A percentile compares a stretch with the other conserved stretches of the same genome.
Conservation (phyloP, 1,140 invertebrate genomes). For the Drosophila malerkotliana region DNA sequence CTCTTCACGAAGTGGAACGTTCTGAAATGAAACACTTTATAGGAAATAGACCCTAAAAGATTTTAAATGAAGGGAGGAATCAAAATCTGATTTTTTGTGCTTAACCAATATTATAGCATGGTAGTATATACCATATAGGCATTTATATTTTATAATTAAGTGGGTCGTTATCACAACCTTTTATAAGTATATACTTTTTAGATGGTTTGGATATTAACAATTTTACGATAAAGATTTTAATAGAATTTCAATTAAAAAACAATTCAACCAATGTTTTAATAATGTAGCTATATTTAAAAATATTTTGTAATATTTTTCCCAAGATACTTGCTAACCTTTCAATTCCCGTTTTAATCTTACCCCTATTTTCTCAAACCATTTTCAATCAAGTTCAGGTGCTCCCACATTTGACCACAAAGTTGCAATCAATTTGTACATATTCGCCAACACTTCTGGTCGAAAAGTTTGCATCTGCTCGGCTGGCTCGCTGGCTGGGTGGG, state of each 20-base stretch:
- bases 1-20: slow-evolving; percentile 34
- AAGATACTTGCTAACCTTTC: background rate
- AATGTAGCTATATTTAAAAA: too few species aligned
- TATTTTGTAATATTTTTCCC: too few species aligned
- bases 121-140: too few species aligned
- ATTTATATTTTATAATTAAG: too few species aligned
- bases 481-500: slow-evolving; percentile 21
- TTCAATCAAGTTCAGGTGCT: slow-evolving; percentile 6
- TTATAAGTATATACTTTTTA: too few species aligned
- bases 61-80: background rate
- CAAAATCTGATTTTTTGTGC: too few species aligned
- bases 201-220: too few species aligned
- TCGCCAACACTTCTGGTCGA: slow-evolving; percentile 47
- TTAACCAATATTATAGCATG: too few species aligned
- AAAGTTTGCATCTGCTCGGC: slow-evolving; percentile 42
- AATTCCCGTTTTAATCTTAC: background rate
- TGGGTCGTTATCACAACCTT: too few species aligned
- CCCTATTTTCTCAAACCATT: background rate
- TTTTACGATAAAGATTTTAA: too few species aligned
- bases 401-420: slow-evolving; percentile 38
- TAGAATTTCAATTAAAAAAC: too few species aligned
- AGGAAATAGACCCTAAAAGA: background rate
- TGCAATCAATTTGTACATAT: slow-evolving; percentile 47
- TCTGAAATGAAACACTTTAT: slow-evolving; percentile 48
- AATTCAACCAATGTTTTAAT: too few species aligned